Conservation (phyloP, 92 coral and sea anemone genomes). For the Blastomussa wellsi region DNA sequence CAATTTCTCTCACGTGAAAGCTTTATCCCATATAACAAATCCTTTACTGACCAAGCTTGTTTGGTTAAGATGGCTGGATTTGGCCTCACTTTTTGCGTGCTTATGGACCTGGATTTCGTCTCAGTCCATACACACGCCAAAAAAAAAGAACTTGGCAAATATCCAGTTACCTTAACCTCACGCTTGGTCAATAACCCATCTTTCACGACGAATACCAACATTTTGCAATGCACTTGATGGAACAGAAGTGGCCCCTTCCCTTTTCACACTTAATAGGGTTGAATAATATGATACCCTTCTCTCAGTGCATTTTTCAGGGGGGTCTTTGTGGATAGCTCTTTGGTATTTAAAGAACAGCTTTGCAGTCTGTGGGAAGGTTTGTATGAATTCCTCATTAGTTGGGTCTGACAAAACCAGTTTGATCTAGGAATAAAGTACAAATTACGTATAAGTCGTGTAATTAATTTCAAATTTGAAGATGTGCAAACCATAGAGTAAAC, state of each 20-base stretch:
- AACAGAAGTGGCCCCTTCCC: constrained; percentile 24
- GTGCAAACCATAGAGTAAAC: too few species aligned
- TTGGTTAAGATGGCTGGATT: too few species aligned
- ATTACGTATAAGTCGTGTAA: background rate
- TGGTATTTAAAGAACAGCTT: constrained; percentile 78
- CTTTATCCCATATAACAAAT: too few species aligned
- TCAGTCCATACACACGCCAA: too few species aligned
- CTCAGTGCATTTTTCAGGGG: constrained; percentile 78
- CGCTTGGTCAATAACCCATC: too few species aligned
- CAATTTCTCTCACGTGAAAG: too few species aligned
- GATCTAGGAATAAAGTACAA: constrained; percentile 32
- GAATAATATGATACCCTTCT: constrained; percentile 54
- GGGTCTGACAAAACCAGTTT: constrained; percentile 67
- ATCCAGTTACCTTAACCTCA: too few species aligned
- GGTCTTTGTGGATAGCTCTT: constrained; percentile 72
- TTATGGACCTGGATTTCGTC: too few species aligned
- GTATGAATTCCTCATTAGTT: constrained; percentile 48
- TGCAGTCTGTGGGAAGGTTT: constrained; percentile 60
- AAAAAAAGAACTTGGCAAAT: too few species aligned
- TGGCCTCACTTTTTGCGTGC: too few species aligned
- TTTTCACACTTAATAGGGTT: background rate
- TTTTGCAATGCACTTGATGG: constrained; percentile 11
- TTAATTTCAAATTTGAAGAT: too few species aligned
- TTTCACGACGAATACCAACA: background rate
- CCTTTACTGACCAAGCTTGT: too few species aligned